Conservation (phyloP, 2,888 invertebrate species). For the Caenorhabditis sp. region DNA sequence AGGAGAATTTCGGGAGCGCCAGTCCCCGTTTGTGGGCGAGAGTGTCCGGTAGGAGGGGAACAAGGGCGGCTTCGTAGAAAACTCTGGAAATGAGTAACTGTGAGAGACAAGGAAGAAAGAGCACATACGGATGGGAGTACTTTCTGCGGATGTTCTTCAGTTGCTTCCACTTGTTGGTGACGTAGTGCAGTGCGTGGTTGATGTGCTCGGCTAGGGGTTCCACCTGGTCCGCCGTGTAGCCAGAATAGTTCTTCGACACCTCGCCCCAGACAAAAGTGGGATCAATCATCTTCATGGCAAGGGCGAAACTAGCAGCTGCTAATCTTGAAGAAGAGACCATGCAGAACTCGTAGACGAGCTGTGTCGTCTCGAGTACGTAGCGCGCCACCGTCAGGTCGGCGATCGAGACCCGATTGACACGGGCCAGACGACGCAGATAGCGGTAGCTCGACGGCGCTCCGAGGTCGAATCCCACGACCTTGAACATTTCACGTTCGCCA, state of each 20-base stretch:
- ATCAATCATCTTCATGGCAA: conserved; percentile 88
- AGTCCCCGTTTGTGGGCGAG: neutral
- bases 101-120: conserved; percentile 4
- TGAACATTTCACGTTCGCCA: conserved; percentile 90
- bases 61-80: conserved; percentile 54
- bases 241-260: conserved; percentile 72
- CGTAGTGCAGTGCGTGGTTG: conserved; percentile 70
- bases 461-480: conserved; percentile 89
- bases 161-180: conserved; percentile 38
- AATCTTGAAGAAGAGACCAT: conserved; percentile 87
- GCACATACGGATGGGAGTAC: conserved; percentile 72
- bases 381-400: conserved; percentile 92
- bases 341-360: conserved; percentile 91
- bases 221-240: conserved; percentile 65
- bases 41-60: conserved; percentile 37
- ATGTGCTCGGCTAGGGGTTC: conserved; percentile 68
- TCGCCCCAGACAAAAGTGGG: conserved; percentile 60
- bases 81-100: conserved; percentile 45
- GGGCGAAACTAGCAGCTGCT: conserved; percentile 90
- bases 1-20: conserved; percentile 12
- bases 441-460: conserved; percentile 97
- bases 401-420: conserved; percentile 85
- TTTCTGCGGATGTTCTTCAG: conserved; percentile 67
- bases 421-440: conserved; percentile 93
- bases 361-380: conserved; percentile 91